phyloP scores from a whole-genome alignment of 2,113 vertebrate species.

The Hirundichthys speculiger region DNA sequence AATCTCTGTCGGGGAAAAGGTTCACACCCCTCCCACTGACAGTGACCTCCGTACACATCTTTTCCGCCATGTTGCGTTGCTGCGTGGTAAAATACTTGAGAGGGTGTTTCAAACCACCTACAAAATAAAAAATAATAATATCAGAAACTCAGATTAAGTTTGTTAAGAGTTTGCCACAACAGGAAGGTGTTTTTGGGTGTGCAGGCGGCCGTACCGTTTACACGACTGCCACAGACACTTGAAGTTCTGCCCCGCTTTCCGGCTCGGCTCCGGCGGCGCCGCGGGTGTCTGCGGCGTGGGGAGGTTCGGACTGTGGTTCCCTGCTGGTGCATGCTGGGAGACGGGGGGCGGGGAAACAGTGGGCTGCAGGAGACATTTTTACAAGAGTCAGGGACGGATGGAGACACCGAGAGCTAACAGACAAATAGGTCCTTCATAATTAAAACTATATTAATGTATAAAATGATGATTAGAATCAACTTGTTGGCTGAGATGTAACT shows the following conservation, averaged over 20 bases:
- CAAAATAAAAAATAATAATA: not conserved
- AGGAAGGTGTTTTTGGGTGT: not conserved
- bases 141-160: not conserved
- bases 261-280: conserved; percentile 84
- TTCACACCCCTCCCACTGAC: conserved; percentile 97
- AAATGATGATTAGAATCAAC: not conserved
- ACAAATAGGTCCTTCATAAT: too few relatives aligned
- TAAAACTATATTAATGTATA: too few relatives aligned
- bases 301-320: conserved; percentile 83
- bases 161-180: not conserved
- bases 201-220: conserved; percentile 87
- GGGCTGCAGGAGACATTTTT: conserved; percentile 55
- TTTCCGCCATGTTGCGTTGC: conserved; percentile 95
- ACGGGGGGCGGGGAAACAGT: conserved; percentile 80
- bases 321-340: conserved; percentile 78
- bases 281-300: conserved; percentile 78
- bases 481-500: conserved; percentile 79
- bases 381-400: not conserved
- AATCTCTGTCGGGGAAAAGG: conserved; percentile 96
- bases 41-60: conserved; percentile 92
- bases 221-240: conserved; percentile 99
- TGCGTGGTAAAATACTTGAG: conserved; percentile 97
- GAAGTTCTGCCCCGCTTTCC: conserved; percentile 97
- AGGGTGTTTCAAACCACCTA: conserved; percentile 99
- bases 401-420: too few relatives aligned